Base-by-base conservation (phyloP, 1,140 invertebrate species). In the Tachypleus tridentatus region DNA sequence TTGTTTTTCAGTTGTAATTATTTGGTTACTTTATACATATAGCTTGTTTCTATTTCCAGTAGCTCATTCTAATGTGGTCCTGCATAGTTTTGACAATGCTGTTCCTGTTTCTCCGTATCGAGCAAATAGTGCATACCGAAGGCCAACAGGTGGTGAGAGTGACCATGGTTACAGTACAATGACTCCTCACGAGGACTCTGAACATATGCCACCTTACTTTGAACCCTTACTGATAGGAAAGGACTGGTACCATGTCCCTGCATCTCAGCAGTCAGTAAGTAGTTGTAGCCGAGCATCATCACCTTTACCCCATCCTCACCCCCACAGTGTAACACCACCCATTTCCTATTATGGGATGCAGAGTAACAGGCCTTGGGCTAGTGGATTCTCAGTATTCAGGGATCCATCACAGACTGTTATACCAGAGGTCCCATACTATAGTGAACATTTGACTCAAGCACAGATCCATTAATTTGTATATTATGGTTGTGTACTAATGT, bases 91-190 rank as follows among this genome's bases (percentile, higher is more conserved):
- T 72, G 79, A 80, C 59, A 78, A 78, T 65, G 73, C 77, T 8
- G 77, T 87, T 2, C 85, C 86, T 4, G 85, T 92, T 66, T 93
- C 90, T 3, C 92, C 92, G 0, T 95, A 95, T 74, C 84, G 89
- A 58, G 85, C 94, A 57, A 85, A 89, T 9, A 88, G 89, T 0
- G 81, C 80, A 56, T 93, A 93, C 72, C 81, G 88, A 51, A 80
- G 90, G 57, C 86, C 88, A 47, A 85, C 86, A 11, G 84, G 86
- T 6, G 88, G 87, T 4, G 91, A 93, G 70, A 93, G 89, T 51
- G 93, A 96, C 78, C 90, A 94, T 75, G 93, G 93, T 4, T 96
- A 96, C 75, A 93, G 90, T 11, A 95, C 92, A 0, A 95, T 95
- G 91, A 94, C 91, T 0, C 90, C 89, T 2, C 88, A 93, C 70